phyloP scores from a whole-genome alignment of 2,113 vertebrate genomes.

The Chloroceryle aenea region DNA sequence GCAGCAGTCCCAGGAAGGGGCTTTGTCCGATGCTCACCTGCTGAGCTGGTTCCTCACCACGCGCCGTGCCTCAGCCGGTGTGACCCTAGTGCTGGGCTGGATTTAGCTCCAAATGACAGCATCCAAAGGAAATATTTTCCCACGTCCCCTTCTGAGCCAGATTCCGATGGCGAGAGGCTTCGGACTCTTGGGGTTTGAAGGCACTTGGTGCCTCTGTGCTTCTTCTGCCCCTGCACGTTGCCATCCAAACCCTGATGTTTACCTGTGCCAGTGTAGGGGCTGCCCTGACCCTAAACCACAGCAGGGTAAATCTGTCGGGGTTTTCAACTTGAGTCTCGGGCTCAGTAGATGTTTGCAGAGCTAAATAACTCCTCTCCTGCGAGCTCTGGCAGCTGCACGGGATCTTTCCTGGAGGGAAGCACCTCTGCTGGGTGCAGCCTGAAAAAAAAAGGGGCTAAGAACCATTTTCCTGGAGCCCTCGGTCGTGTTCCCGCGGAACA shows the following conservation, averaged over 20 bases:
- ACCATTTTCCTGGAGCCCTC: neutral
- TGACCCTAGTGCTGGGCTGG: neutral
- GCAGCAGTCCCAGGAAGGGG: neutral
- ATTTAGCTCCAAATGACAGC: neutral
- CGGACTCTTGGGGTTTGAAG: neutral
- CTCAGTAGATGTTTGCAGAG: neutral
- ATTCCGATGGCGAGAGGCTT: neutral
- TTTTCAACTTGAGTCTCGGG: neutral
- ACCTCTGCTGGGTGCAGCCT: neutral
- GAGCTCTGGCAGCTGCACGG: neutral
- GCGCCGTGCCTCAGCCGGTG: fast-evolving
- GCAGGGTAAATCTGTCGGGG: neutral
- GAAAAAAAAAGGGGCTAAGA: neutral
- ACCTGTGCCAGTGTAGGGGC: too few relatives aligned
- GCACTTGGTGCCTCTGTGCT: neutral
- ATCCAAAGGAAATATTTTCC: neutral
- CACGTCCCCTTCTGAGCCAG: neutral
- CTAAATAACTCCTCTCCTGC: neutral
- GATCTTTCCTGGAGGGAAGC: neutral
- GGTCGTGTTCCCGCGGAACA: fast-evolving
- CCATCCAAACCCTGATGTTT: neutral
- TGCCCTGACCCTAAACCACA: too few relatives aligned
- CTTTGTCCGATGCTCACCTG: neutral
- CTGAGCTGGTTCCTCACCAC: neutral
- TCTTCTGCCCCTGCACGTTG: neutral